phyloP scores from a whole-genome alignment of 2,888 invertebrate species.

The Drosophila demipolita region DNA sequence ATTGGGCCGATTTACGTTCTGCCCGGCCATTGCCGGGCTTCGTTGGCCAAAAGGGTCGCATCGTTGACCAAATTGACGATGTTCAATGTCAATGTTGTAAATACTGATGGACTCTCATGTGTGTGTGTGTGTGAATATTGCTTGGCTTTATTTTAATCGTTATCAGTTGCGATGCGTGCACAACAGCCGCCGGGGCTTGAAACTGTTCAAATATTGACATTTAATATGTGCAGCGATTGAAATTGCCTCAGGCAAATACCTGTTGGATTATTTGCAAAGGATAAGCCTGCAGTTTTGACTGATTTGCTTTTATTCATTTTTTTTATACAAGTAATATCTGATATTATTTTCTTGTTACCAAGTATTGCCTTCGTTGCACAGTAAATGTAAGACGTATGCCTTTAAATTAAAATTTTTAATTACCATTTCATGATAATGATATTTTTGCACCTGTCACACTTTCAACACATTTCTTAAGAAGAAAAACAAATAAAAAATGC shows the following conservation, averaged over 20 bases:
- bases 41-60: conserved; percentile 42
- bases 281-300: neutral
- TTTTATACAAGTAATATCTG: neutral
- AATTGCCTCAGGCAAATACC: neutral
- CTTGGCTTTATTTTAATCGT: conserved; percentile 20
- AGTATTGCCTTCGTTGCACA: neutral
- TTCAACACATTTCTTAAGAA: conserved; percentile 5
- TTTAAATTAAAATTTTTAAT: conserved; percentile 43
- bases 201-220: conserved; percentile 12
- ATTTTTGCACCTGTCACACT: conserved; percentile 37
- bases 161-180: conserved; percentile 36
- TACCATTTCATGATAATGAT: conserved; percentile 54
- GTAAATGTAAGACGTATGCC: conserved; percentile 2
- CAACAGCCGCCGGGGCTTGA: conserved; percentile 17
- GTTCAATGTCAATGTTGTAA: conserved; percentile 70
- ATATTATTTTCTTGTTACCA: neutral
- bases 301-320: neutral
- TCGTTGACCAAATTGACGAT: conserved; percentile 47
- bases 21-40: conserved; percentile 24
- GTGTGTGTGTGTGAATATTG: conserved; percentile 11
- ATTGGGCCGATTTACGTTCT: conserved; percentile 18
- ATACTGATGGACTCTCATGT: conserved; percentile 24
- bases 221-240: conserved; percentile 29
- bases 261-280: conserved; percentile 24
- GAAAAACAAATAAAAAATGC: neutral